phyloP scores from a whole-genome alignment of 2,113 vertebrate species.

The Osmerus mordax region DNA sequence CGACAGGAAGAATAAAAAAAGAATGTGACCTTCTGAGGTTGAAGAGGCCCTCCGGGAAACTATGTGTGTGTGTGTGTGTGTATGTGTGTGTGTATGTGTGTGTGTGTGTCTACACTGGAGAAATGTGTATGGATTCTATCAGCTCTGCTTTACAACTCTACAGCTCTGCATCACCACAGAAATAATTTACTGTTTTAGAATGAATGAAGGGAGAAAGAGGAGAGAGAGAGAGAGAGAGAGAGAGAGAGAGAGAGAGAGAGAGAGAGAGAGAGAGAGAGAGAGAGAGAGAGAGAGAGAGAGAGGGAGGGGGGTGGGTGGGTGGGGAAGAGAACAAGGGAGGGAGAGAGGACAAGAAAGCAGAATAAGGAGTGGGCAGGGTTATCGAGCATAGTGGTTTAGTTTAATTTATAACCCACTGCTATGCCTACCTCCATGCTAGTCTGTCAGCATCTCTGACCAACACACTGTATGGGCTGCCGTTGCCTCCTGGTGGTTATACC shows the following conservation, averaged over 20 bases:
- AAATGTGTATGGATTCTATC: background rate
- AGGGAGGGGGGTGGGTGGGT: background rate
- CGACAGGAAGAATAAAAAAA: background rate
- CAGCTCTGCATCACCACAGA: slow-evolving; percentile 3
- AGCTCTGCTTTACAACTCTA: background rate
- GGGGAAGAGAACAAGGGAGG: background rate
- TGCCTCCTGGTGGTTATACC: slow-evolving; percentile 24
- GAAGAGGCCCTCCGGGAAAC: background rate
- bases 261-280: background rate
- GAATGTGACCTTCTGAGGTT: background rate
- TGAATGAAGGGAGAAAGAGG: background rate
- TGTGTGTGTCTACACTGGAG: background rate
- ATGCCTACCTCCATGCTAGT: background rate
- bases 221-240: background rate
- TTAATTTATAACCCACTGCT: slow-evolving; percentile 34
- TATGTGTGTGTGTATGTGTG: too few species aligned
- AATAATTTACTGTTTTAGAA: slow-evolving; percentile 21
- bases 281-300: background rate
- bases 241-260: background rate
- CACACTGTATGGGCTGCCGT: slow-evolving; percentile 1
- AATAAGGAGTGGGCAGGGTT: background rate
- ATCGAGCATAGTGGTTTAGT: slow-evolving; percentile 15
- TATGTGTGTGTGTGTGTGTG: too few species aligned
- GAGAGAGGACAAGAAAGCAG: background rate
- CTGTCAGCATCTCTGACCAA: background rate